Conservation (phyloP, 2,113 vertebrate genomes). For the Lota lota region DNA sequence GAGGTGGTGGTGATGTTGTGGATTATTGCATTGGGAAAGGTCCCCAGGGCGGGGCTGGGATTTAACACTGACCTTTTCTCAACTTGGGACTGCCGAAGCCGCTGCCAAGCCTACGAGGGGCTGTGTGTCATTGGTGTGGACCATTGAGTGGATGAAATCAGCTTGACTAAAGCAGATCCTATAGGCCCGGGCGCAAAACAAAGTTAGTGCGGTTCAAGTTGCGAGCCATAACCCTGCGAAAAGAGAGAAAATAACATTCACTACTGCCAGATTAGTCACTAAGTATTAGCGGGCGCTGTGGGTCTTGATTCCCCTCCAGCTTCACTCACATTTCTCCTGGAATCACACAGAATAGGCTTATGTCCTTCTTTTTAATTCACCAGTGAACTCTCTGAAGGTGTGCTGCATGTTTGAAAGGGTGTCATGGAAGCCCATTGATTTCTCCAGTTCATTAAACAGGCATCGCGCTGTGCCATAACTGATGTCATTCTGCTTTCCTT, state of each 20-base stretch:
- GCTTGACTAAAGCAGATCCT: slow-evolving; percentile 28
- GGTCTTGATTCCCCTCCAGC: slow-evolving; percentile 55
- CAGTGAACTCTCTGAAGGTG: slow-evolving; percentile 30
- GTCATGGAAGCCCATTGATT: slow-evolving; percentile 52
- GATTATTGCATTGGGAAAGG: slow-evolving; percentile 49
- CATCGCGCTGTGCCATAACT: slow-evolving; percentile 44
- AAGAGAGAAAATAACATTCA: slow-evolving; percentile 49
- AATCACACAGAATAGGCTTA: slow-evolving; percentile 38
- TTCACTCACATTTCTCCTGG: slow-evolving; percentile 44
- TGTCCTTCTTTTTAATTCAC: slow-evolving; percentile 50
- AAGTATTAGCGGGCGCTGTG: slow-evolving; percentile 54
- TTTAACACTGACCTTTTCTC: slow-evolving; percentile 57
- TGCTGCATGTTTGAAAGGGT: slow-evolving; percentile 41
- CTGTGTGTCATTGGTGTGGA: slow-evolving; percentile 34
- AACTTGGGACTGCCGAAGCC: slow-evolving; percentile 23
- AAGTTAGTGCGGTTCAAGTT: slow-evolving; percentile 28
- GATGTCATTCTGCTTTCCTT: slow-evolving; percentile 67
- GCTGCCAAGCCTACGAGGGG: slow-evolving; percentile 35
- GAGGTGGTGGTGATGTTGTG: slow-evolving; percentile 29
- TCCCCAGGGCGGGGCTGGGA: slow-evolving; percentile 40
- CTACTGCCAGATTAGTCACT: slow-evolving; percentile 61
- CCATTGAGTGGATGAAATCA: slow-evolving; percentile 52
- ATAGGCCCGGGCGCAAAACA: slow-evolving; percentile 30
- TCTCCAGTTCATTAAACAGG: slow-evolving; percentile 57
- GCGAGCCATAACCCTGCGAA: slow-evolving; percentile 27